Conservation (phyloP, 2,797 vertebrate species). For the Peromyscus eremicus region DNA sequence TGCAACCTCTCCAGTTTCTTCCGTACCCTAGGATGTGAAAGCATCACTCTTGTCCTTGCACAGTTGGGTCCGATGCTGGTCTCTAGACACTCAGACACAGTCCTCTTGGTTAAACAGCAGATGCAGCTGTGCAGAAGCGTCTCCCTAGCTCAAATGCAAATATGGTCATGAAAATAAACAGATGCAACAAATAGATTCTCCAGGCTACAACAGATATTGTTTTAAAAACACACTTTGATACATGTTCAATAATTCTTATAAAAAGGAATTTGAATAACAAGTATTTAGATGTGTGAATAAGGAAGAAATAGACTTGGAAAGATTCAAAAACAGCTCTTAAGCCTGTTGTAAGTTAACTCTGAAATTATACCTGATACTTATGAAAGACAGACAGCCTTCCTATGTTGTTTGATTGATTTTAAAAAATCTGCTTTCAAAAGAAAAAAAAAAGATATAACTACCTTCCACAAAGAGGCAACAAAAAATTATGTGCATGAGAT, state of each 20-base stretch:
- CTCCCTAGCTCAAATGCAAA: not conserved
- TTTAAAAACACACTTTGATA: not conserved
- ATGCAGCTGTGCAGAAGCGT: not conserved
- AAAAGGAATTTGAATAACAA: not conserved
- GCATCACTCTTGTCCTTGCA: not conserved
- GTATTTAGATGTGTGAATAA: constrained; percentile 4
- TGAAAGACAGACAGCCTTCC: not conserved
- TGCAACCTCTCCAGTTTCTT: not conserved
- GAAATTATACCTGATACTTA: not conserved
- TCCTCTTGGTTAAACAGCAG: not conserved
- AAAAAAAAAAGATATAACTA: not conserved
- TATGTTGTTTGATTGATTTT: not conserved
- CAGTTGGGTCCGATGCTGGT: not conserved
- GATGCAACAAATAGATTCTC: not conserved
- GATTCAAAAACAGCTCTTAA: not conserved
- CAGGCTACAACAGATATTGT: not conserved
- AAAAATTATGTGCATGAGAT: not conserved
- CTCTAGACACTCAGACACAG: not conserved
- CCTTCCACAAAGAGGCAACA: not conserved
- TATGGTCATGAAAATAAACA: not conserved
- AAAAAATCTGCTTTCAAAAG: not conserved
- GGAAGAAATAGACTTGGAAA: not conserved
- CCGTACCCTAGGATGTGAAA: not conserved
- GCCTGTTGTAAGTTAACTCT: not conserved
- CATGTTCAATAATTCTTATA: not conserved